A percentile compares a stretch with the other conserved stretches of the same genome.
Evolutionary conservation across 2,888 invertebrate species (phyloP).

Genomic region (Congeria kusceri): DNA sequence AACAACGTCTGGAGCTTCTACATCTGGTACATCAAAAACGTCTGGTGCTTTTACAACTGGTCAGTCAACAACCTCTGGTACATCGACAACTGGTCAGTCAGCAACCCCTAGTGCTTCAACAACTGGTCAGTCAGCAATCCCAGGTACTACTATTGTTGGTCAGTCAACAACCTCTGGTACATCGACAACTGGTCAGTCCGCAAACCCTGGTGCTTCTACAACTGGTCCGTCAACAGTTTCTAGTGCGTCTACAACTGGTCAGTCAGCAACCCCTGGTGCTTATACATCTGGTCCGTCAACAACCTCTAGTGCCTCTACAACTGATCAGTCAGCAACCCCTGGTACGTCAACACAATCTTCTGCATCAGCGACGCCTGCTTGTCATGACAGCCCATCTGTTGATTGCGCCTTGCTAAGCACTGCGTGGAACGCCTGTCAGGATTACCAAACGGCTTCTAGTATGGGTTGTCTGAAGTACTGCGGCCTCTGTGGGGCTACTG

Average conservation of each 20-base stretch:
- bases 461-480: slow-evolving; percentile 35
- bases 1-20: not conserved
- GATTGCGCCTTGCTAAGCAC: slow-evolving; percentile 35
- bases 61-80: not conserved
- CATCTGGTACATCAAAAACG: slow-evolving; percentile 1
- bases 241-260: no score
- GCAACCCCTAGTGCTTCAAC: not conserved
- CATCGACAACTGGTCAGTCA: not conserved
- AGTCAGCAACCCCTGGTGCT: not conserved
- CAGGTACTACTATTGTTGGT: no score
- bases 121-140: not conserved
- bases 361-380: slow-evolving; percentile 9
- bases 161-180: not conserved
- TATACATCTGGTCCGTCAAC: not conserved
- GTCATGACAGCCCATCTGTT: slow-evolving; percentile 38
- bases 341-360: not conserved
- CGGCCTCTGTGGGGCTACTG: slow-evolving; percentile 39
- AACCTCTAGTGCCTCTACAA: not conserved
- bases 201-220: not conserved
- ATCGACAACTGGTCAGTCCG: not conserved
- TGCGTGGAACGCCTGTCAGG: slow-evolving; percentile 39
- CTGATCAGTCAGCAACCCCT: not conserved
- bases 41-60: no score
- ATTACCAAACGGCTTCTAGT: slow-evolving; percentile 23
- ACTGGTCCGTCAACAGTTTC: not conserved